phyloP scores from a whole-genome alignment of 2,797 vertebrate genomes.

The Huso huso region DNA sequence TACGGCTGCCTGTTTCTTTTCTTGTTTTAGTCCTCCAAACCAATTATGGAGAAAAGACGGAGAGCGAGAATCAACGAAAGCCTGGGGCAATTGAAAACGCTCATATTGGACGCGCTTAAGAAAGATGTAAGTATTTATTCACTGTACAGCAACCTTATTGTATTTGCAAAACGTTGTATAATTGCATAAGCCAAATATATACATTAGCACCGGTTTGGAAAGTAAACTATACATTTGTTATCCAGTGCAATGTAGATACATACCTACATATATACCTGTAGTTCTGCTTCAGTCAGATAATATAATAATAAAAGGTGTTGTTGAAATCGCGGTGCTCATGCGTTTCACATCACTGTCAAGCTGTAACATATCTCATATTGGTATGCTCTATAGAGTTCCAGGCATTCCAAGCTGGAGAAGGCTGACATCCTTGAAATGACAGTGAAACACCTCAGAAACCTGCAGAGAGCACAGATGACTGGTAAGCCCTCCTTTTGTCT shows the following conservation, averaged over 20 bases:
- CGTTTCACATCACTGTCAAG: too few relatives aligned
- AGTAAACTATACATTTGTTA: too few relatives aligned
- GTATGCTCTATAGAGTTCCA: conserved; percentile 72
- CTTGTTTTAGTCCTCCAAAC: conserved; percentile 76
- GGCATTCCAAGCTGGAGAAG: conserved; percentile 96
- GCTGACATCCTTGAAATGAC: conserved; percentile 98
- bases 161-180: too few relatives aligned
- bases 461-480: conserved; percentile 94
- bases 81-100: conserved; percentile 81
- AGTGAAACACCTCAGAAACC: conserved; percentile 92
- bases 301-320: too few relatives aligned
- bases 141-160: too few relatives aligned
- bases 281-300: too few relatives aligned
- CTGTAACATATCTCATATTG: too few relatives aligned
- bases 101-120: conserved; percentile 87
- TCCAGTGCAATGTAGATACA: too few relatives aligned
- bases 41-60: conserved; percentile 86
- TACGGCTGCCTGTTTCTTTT: conserved; percentile 23
- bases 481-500: conserved; percentile 57
- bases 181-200: too few relatives aligned
- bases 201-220: too few relatives aligned
- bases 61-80: conserved; percentile 86
- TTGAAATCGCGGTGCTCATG: too few relatives aligned
- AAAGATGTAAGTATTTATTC: conserved; percentile 74
- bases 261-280: too few relatives aligned